Evolutionary conservation across 2,113 vertebrate genomes (phyloP), one percentile per base, ranked within the genome.

Genomic region (Hipposideros armiger): DNA sequence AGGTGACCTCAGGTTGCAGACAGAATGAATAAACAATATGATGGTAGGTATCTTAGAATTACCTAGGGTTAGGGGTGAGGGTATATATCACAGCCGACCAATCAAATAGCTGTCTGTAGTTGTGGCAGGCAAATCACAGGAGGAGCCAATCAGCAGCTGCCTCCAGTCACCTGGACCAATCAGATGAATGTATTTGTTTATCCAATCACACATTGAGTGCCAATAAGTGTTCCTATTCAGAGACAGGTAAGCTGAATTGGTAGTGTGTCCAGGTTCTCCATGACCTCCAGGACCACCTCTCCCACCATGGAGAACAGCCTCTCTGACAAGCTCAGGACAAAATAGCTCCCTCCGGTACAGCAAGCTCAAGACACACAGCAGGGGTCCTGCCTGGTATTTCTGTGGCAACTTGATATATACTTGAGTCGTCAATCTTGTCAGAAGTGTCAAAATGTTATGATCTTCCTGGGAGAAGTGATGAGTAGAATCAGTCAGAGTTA

Each of bases 371-470:
- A 54, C 42, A 36, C 47, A n/a, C 54, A 47, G 62, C 26, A 56
- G 56, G 15, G n/a, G 24, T 32, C 36, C 24, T 84, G 70, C 14
- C 60, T 92, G 95, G 62, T 54, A 54, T 64, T 52, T 87, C 82
- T 20, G 7, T 47, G 47, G 30, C 28, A 58, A 50, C 64, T 80
- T 66, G 70, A 56, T 74, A n/a, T 7, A 40, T 47, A 62, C 52
- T 6, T 54, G 64, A 93, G 76, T 73, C 93, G 67, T 72, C 66
- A n/a, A 62, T 50, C 58, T 74, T 42, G 2, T 62, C 77, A 69
- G 36, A 58, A 45, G 40, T 81, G 52, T 95, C 95, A 91, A 81
- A 96, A 97, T 60, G 72, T 97, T 95, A 54, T 73, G 60, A 91
- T 93, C 50, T 78, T 64, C 84, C 84, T 56, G 40, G n/a, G 16